These are phyloP conservation scores for Glaucomys volans DNA, from an alignment of 2,113 vertebrate species.

Conservation along the genomic window DNA sequence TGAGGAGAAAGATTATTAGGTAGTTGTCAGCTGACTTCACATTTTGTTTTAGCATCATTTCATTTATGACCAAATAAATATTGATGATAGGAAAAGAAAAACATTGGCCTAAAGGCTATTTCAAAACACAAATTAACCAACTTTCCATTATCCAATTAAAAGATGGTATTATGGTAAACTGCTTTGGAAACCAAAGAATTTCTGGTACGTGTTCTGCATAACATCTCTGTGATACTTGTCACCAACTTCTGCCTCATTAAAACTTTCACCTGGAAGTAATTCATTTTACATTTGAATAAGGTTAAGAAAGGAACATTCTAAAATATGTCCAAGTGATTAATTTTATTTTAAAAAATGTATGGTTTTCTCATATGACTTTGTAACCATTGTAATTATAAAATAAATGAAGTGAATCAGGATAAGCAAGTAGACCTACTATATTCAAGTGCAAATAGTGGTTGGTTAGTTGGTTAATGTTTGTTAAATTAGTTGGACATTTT, in stretches of 20 bases:
- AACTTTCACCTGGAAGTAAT: not conserved
- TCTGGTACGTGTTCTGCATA: not conserved
- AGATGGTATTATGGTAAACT: not conserved
- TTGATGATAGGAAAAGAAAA: not conserved
- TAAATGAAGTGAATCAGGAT: not conserved
- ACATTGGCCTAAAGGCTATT: not conserved
- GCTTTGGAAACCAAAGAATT: not conserved
- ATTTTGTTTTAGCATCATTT: not conserved
- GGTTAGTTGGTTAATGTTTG: not conserved
- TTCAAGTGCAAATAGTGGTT: not conserved
- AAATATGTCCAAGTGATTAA: not conserved
- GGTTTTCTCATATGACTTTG: not conserved
- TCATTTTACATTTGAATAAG: not conserved
- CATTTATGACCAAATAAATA: not conserved
- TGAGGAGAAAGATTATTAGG: not conserved
- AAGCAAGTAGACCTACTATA: not conserved
- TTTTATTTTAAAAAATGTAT: not conserved
- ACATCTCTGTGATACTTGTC: not conserved
- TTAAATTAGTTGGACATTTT: not conserved
- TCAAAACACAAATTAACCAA: slow-evolving; percentile 15
- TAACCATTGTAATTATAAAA: slow-evolving; percentile 7
- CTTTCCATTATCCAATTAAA: not conserved
- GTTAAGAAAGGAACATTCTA: not conserved
- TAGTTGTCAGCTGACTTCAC: not conserved
- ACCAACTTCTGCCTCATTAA: not conserved